These are phyloP conservation scores for Aphis gossypii DNA, from an alignment of 1,140 invertebrate species.

Conservation along the genomic window DNA sequence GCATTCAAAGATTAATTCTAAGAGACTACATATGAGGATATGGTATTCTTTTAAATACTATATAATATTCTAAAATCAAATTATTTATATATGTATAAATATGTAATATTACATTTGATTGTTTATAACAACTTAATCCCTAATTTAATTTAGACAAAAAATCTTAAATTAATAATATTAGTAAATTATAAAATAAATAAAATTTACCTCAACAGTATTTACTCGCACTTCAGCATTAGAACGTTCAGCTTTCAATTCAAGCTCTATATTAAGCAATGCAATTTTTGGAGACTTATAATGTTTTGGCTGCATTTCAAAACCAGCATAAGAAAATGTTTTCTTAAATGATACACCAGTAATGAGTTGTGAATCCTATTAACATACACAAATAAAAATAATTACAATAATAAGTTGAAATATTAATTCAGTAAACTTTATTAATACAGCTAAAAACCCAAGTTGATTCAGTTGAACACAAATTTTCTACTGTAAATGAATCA, in stretches of 20 bases:
- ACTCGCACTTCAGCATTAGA: conserved; percentile 98
- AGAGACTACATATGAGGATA: neutral
- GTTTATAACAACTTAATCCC: neutral
- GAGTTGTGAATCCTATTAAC: conserved; percentile 81
- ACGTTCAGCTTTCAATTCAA: conserved; percentile 96
- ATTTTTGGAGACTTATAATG: conserved; percentile 92
- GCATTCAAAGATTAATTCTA: neutral
- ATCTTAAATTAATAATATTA: neutral
- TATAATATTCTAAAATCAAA: neutral
- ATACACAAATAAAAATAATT: conserved; percentile 37
- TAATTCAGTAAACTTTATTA: too few relatives aligned
- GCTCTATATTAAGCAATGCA: conserved; percentile 95
- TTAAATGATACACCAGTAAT: conserved; percentile 98
- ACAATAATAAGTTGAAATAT: neutral
- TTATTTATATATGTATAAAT: neutral
- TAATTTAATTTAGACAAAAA: neutral
- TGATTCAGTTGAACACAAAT: too few relatives aligned
- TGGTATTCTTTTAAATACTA: neutral
- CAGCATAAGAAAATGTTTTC: conserved; percentile 99
- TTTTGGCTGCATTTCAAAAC: conserved; percentile 99
- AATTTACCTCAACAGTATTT: conserved; percentile 79
- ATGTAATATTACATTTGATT: neutral
- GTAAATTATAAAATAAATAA: neutral
- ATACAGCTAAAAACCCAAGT: too few relatives aligned
- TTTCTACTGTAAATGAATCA: neutral